phyloP scores from a whole-genome alignment of 1,140 invertebrate genomes.

The Olivierus martensii region DNA sequence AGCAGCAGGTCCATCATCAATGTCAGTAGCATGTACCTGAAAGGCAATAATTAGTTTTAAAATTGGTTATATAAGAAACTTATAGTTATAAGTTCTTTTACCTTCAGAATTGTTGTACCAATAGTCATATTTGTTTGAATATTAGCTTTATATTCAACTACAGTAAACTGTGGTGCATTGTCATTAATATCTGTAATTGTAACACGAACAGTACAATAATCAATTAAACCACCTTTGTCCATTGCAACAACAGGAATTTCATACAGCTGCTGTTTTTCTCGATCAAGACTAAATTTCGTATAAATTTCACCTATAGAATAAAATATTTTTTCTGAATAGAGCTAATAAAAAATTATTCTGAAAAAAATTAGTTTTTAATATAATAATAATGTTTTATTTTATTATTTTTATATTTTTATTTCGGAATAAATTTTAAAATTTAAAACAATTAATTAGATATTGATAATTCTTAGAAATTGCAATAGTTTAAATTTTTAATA shows the following conservation, averaged over 20 bases:
- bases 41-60: neutral
- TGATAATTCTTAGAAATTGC: no score
- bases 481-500: no score
- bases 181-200: constrained; percentile 74
- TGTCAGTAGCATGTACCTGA: constrained; percentile 46
- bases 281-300: constrained; percentile 57
- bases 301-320: constrained; percentile 52
- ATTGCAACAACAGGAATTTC: constrained; percentile 68
- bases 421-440: no score
- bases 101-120: constrained; percentile 49
- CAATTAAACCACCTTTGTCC: constrained; percentile 66
- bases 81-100: constrained; percentile 31
- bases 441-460: no score
- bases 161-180: constrained; percentile 61
- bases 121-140: constrained; percentile 46
- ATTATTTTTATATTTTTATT: no score
- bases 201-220: constrained; percentile 61
- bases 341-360: neutral
- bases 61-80: no score
- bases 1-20: constrained; percentile 50
- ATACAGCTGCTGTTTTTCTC: constrained; percentile 57
- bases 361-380: neutral
- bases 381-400: neutral
- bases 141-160: constrained; percentile 62
- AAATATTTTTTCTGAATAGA: no score